A percentile compares a stretch with the other conserved stretches of the same genome.
phyloP scores from a whole-genome alignment of 1,140 invertebrate species.

The Palaemon carinicauda region DNA sequence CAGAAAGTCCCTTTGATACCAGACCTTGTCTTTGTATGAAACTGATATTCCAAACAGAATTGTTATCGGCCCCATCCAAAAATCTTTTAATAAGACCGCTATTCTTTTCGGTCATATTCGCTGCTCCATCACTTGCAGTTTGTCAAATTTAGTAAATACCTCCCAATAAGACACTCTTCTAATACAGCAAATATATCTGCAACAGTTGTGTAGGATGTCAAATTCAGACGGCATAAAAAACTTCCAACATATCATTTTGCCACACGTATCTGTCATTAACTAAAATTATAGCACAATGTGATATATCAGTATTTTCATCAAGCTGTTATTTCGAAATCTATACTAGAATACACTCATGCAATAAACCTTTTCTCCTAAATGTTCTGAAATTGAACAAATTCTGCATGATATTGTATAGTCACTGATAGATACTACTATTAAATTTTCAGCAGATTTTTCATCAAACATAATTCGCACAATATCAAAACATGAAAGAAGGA shows the following conservation, averaged over 20 bases:
- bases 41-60: not conserved
- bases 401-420: not conserved
- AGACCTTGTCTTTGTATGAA: not conserved
- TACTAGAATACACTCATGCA: too few species aligned
- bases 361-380: not conserved
- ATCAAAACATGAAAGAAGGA: not conserved
- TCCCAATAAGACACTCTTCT: not conserved
- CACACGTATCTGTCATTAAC: not conserved
- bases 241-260: not conserved
- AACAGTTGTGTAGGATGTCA: not conserved
- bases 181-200: not conserved
- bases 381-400: not conserved
- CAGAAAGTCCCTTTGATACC: not conserved
- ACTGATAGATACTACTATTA: not conserved
- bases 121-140: not conserved
- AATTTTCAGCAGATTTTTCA: not conserved
- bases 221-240: not conserved
- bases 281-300: too few species aligned
- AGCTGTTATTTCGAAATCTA: too few species aligned
- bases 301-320: too few species aligned
- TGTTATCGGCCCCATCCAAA: not conserved
- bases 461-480: not conserved
- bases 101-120: not conserved
- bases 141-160: not conserved
- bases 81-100: not conserved